Percentiles rank a stretch among this genome's conserved stretches.
phyloP scores from a whole-genome alignment of 2,888 invertebrate genomes.

The Epinotia bilunana region DNA sequence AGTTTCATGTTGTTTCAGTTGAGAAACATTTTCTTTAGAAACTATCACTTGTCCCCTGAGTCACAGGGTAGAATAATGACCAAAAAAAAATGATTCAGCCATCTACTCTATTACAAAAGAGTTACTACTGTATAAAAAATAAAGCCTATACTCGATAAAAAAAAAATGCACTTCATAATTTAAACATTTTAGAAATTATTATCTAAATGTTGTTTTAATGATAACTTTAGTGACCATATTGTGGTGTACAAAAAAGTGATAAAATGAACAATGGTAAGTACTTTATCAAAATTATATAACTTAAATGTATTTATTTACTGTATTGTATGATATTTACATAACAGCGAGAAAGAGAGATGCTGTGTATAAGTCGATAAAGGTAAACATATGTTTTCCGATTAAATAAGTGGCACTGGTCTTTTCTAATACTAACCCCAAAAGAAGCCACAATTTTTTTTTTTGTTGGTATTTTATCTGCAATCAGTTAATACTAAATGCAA shows the following conservation, averaged over 20 bases:
- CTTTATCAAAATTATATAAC: not conserved
- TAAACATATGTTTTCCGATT: not conserved
- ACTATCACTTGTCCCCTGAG: not conserved
- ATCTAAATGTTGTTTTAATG: not conserved
- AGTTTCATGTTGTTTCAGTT: no score
- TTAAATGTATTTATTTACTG: no score
- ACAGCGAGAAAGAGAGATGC: not conserved
- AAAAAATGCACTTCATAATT: no score
- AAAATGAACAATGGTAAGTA: conserved; percentile 44
- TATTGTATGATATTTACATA: not conserved
- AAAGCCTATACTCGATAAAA: no score
- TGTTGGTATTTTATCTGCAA: no score
- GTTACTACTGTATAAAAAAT: no score
- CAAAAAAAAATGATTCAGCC: no score
- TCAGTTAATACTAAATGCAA: no score
- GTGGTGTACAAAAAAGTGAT: conserved; percentile 43
- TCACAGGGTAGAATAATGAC: not conserved
- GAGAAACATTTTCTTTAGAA: no score
- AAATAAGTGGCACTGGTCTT: conserved; percentile 12
- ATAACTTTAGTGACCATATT: conserved; percentile 46
- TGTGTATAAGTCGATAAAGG: not conserved
- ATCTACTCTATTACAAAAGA: no score
- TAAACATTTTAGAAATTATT: not conserved
- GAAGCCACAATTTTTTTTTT: no score
- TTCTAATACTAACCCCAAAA: not conserved